These are phyloP conservation scores for Poecilia gillii DNA, from an alignment of 2,797 vertebrate species.

Conservation along the genomic window DNA sequence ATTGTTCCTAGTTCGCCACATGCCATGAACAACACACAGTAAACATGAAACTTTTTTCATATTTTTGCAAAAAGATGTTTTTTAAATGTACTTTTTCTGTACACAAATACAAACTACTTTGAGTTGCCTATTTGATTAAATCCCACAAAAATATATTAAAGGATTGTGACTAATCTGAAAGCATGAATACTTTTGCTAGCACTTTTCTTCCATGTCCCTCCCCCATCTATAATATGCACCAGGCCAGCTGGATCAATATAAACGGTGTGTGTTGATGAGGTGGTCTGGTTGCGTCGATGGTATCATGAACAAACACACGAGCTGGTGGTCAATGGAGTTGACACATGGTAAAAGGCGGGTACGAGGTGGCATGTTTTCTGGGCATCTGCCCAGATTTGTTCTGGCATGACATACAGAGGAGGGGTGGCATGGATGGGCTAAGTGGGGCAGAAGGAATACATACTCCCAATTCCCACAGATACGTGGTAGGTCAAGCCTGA, in stretches of 20 bases:
- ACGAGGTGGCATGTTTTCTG: slow-evolving; percentile 68
- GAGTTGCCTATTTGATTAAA: not conserved
- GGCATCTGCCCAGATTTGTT: slow-evolving; percentile 73
- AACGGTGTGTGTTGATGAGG: slow-evolving; percentile 33
- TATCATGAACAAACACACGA: slow-evolving; percentile 61
- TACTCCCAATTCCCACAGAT: slow-evolving; percentile 97
- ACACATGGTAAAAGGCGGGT: slow-evolving; percentile 65
- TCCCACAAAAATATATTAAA: not conserved
- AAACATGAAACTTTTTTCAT: not conserved
- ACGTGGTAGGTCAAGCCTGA: slow-evolving; percentile 97
- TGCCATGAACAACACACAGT: not conserved
- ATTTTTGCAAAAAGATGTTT: not conserved
- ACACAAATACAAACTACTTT: not conserved
- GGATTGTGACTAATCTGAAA: not conserved
- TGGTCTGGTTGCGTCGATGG: slow-evolving; percentile 35
- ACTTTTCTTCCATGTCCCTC: not conserved
- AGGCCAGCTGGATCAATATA: slow-evolving; percentile 10
- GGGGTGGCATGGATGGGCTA: slow-evolving; percentile 63
- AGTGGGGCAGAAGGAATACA: slow-evolving; percentile 84
- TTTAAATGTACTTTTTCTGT: not conserved
- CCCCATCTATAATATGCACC: not conserved
- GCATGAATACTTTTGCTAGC: not conserved
- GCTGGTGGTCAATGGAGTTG: slow-evolving; percentile 63
- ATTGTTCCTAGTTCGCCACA: not conserved
- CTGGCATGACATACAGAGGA: slow-evolving; percentile 59